A percentile compares a stretch with the other conserved stretches of the same genome.
Conservation (phyloP, 2,888 invertebrate genomes). For the Gibbula magus region DNA sequence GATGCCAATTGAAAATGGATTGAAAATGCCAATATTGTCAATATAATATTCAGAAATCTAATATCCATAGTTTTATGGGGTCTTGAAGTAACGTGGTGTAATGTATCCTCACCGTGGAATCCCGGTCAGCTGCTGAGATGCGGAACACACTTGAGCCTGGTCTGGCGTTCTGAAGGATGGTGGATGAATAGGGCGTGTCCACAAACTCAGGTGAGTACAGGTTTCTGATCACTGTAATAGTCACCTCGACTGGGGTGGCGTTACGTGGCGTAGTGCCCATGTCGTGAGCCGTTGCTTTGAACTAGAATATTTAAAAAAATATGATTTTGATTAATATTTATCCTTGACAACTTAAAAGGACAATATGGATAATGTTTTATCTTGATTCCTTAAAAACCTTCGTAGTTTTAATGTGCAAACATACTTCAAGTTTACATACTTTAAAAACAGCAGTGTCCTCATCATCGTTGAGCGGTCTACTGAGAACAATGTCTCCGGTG, state of each 20-base stretch:
- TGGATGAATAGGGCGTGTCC: constrained; percentile 41
- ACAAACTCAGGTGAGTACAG: constrained; percentile 59
- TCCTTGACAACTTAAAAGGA: neutral
- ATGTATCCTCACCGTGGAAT: constrained; percentile 43
- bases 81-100: too few relatives aligned
- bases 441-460: constrained; percentile 29
- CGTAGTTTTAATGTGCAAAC: too few relatives aligned
- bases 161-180: constrained; percentile 48
- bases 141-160: constrained; percentile 44
- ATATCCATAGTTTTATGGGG: too few relatives aligned
- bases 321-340: too few relatives aligned
- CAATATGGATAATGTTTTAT: constrained; percentile 22
- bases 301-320: constrained; percentile 44
- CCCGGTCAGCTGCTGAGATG: constrained; percentile 49
- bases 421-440: constrained; percentile 35
- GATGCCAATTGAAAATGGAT: too few relatives aligned
- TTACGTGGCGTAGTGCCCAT: constrained; percentile 46
- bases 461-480: constrained; percentile 29
- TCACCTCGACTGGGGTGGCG: constrained; percentile 42
- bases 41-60: too few relatives aligned
- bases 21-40: too few relatives aligned
- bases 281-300: constrained; percentile 61
- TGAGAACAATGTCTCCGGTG: constrained; percentile 47
- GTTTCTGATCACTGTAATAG: constrained; percentile 58
- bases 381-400: too few relatives aligned